These are phyloP conservation scores for Alentia gelatinosa DNA, from an alignment of 2,888 invertebrate species.

Conservation along the genomic window DNA sequence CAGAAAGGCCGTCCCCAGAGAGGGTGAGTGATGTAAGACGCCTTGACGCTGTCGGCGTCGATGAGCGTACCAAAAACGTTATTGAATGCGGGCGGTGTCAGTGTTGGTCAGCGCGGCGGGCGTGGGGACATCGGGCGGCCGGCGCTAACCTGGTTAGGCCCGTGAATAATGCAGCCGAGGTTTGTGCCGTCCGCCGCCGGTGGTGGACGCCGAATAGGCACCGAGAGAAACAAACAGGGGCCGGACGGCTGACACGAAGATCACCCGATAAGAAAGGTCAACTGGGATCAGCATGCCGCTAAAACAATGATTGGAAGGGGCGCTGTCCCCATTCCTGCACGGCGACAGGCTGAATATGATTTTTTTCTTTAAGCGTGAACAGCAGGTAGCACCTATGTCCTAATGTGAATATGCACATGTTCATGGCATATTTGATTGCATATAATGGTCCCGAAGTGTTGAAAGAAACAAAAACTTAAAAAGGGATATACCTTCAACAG, in stretches of 20 bases:
- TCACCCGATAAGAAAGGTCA: background rate
- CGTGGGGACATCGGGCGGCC: background rate
- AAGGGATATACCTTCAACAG: no score
- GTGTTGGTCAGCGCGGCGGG: background rate
- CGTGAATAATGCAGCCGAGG: slow-evolving; percentile 17
- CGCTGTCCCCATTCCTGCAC: no score
- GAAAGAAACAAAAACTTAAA: no score
- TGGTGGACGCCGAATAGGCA: background rate
- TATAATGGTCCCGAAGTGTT: no score
- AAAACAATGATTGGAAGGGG: background rate
- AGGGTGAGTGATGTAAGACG: background rate
- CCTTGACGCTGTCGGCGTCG: background rate
- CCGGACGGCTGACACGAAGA: background rate
- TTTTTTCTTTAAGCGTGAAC: no score
- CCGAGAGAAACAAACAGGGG: background rate
- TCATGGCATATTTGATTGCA: no score
- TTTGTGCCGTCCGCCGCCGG: background rate
- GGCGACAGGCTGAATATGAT: no score
- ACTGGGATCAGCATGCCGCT: background rate
- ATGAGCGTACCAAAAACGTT: background rate
- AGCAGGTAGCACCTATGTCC: no score
- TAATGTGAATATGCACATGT: no score
- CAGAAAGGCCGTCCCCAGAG: background rate
- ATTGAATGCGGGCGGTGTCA: slow-evolving; percentile 16
- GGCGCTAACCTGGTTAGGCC: background rate